Evolutionary conservation across 2,888 invertebrate genomes (phyloP), one percentile per base, ranked within the genome.

Genomic region (Cremastinae sp.): DNA sequence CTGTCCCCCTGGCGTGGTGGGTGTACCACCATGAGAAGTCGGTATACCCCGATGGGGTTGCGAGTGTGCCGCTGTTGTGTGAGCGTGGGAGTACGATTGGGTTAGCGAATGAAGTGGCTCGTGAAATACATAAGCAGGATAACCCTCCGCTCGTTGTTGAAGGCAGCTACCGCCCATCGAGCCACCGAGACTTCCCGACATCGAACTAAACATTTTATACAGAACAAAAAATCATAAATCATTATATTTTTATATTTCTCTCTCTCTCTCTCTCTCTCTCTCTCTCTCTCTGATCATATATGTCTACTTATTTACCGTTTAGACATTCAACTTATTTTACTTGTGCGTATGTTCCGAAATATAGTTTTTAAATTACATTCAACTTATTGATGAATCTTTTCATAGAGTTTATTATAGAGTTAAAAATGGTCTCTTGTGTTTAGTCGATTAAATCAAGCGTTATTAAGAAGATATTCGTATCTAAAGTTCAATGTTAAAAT

Each of bases 51-150:
- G 89, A 84, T 89, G 91, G 82, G 95, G 94, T 86, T 96, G 96
- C 81, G 95, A 94, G 84, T 95, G 95, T 16, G 95, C 95, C 45
- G 95, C 95, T 28, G 95, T 94, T 80, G 95, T 93, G 86, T 93
- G 83, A 94, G 93, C 87, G 81, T 95, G 95, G 82, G 94, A 93
- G 90, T 94, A 94, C 81, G 94, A 92, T 79, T 94, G 93, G 84
- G 94, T 93, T 78, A 95, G 90, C 69, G 94, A 94, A 87, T 93
- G 93, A 72, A 97, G 92, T 76, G 96, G 96, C 91, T 97, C 96
- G 84, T 95, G 95, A 91, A 97, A 97, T 95, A 97, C 97, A 92
- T 97, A 97, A 41, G 89, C 89, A 65, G 96, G 96, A 90, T 96
- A 96, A 68, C 94, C 95, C 81, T 92, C 91, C 87, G 95, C 94